phyloP scores from a whole-genome alignment of 2,797 vertebrate species.

The Menidia menidia region DNA sequence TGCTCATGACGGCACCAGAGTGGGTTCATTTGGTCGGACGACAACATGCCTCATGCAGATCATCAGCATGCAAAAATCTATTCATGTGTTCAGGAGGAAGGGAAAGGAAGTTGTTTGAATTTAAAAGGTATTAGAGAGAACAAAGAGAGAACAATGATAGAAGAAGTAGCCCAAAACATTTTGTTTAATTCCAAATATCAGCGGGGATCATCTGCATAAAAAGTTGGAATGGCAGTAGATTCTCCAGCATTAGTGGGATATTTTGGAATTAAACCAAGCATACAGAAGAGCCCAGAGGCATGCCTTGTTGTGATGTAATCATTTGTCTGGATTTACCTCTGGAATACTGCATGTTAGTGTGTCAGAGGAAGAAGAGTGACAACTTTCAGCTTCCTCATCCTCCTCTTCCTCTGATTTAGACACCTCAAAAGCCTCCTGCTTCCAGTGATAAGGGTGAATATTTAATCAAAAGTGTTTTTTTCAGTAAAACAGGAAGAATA shows the following conservation, averaged over 20 bases:
- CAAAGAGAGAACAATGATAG: background rate
- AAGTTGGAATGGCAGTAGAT: background rate
- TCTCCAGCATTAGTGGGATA: background rate
- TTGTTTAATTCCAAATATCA: conserved; percentile 40
- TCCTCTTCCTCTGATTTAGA: conserved; percentile 72
- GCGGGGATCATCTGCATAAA: no score
- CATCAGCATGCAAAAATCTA: conserved; percentile 29
- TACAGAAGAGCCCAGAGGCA: conserved; percentile 12
- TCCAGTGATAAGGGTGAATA: conserved; percentile 41
- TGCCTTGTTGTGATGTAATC: conserved; percentile 9
- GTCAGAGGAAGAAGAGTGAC: conserved; percentile 88
- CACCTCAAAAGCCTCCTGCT: conserved; percentile 71
- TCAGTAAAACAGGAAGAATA: background rate
- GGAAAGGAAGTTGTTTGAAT: background rate
- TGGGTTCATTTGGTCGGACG: conserved; percentile 13
- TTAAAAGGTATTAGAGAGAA: background rate
- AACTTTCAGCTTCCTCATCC: conserved; percentile 64
- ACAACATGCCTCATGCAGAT: conserved; percentile 9
- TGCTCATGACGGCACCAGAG: conserved; percentile 65
- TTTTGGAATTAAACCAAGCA: conserved; percentile 35
- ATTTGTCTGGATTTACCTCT: conserved; percentile 75
- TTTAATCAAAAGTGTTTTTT: conserved; percentile 30
- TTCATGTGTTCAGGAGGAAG: background rate
- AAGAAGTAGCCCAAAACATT: background rate
- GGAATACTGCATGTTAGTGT: conserved; percentile 85